phyloP scores from a whole-genome alignment of 35 echinoderm and acorn worm genomes.

The Anneissia japonica region DNA sequence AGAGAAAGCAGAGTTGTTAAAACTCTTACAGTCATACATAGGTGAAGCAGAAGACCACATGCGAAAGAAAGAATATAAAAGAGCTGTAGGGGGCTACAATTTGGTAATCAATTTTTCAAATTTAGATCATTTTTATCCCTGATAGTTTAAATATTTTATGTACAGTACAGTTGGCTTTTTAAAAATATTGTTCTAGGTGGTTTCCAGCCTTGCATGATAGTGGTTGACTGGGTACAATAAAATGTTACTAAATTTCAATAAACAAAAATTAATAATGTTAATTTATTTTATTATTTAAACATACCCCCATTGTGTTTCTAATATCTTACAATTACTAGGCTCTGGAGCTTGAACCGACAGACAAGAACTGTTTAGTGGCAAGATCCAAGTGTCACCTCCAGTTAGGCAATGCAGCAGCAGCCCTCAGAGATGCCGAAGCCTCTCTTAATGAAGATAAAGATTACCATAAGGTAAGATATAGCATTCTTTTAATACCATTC shows the following conservation, averaged over 20 bases:
- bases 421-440: constrained; percentile 76
- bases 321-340: constrained; percentile 48
- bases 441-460: constrained; percentile 67
- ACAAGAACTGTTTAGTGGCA: constrained; percentile 89
- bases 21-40: constrained; percentile 87
- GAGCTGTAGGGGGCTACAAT: constrained; percentile 75
- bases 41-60: constrained; percentile 94
- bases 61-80: constrained; percentile 81
- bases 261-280: no score
- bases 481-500: no score
- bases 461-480: constrained; percentile 56
- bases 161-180: no score
- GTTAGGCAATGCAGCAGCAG: constrained; percentile 73
- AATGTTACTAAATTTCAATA: not conserved
- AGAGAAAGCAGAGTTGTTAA: constrained; percentile 75
- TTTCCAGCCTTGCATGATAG: not conserved
- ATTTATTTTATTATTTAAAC: no score
- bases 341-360: constrained; percentile 83
- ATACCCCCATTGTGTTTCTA: not conserved
- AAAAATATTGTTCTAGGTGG: no score
- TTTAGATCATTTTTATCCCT: not conserved
- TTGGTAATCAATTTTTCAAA: constrained; percentile 56
- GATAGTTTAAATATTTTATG: no score
- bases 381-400: constrained; percentile 91
- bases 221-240: not conserved